Base-by-base conservation (phyloP, 2,113 vertebrate species). In the Pelecanoides urinatrix region DNA sequence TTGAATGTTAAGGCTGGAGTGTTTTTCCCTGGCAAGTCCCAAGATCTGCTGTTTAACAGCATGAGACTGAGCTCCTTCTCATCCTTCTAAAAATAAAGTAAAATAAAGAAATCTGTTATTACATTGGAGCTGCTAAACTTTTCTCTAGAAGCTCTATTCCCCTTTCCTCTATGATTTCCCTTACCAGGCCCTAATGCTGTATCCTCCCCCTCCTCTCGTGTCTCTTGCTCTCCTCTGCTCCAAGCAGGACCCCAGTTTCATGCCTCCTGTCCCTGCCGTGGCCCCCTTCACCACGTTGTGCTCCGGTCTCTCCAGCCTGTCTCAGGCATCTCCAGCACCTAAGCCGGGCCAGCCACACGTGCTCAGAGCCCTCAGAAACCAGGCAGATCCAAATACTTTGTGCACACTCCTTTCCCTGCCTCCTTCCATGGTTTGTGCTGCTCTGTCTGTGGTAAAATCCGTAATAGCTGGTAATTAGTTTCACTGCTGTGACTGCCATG, bases 331-430 rank as follows among this genome's bases (percentile, higher is more conserved):
- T 47, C 68, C 3, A 30, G 42, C 17, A 14, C 14, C 26, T 4
- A 7, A 16, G 49, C 47, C 10, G 1, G 4, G 26, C 30, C 45
- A 25, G 65, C 49, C 44, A 3, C 2, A 2, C 25, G 29, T 7
- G 25, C 62, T 58, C 47, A 18, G 73, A 55, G 67, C 34, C 49
- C 70, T 36, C 52, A 22, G 30, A 23, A 42, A 4, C 16, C n/a
- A 32, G 62, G 34, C 55, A 74, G 49, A 29, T 21, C 22, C 81
- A 12, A 23, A 21, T 1, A 18, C 29, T 26, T 2, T 4, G 44
- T 50, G 58, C 30, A 5, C 0, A 0, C 22, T n/a, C 42, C 58
- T 34, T 52, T 3, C 23, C 20, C 27, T 0, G 2, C 2, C 32
- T 45, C 38, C 23, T 44, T 6, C 34, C 7, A 0, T 2, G 11